Conservation (phyloP, 1,140 invertebrate species). For the Drosophila subpulchrella region DNA sequence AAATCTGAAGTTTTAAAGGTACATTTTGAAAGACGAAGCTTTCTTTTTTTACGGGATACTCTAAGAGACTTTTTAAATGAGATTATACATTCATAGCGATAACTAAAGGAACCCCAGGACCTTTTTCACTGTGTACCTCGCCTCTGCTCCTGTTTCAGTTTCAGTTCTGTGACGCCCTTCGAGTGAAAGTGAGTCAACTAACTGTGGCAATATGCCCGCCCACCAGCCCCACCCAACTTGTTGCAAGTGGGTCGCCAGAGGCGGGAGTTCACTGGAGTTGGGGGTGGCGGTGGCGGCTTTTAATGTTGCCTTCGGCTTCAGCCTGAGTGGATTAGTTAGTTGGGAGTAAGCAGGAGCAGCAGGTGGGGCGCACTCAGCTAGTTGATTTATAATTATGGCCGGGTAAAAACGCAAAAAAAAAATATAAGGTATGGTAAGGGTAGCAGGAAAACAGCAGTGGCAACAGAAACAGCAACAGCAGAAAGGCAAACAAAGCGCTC, state of each 20-base stretch:
- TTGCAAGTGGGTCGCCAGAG: constrained; percentile 71
- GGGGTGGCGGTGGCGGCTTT: constrained; percentile 37
- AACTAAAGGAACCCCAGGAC: too few species aligned
- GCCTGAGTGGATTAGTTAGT: constrained; percentile 75
- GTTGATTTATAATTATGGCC: constrained; percentile 78
- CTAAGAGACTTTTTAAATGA: too few species aligned
- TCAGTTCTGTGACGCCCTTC: constrained; percentile 32
- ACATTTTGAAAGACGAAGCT: too few species aligned
- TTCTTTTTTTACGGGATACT: too few species aligned
- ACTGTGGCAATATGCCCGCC: constrained; percentile 42
- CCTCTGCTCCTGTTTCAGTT: constrained; percentile 29
- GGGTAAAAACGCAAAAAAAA: constrained; percentile 4
- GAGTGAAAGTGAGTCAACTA: constrained; percentile 60
- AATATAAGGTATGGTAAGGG: constrained; percentile 2
- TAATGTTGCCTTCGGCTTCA: constrained; percentile 62
- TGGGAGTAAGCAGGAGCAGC: constrained; percentile 25
- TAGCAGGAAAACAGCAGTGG: constrained; percentile 14
- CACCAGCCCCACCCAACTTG: constrained; percentile 49
- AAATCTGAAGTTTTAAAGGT: too few species aligned
- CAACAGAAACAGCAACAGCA: constrained; percentile 7
- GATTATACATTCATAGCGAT: too few species aligned
- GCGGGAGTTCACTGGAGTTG: constrained; percentile 9
- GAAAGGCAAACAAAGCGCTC: constrained; percentile 15
- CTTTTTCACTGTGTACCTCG: background rate
- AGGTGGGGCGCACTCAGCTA: constrained; percentile 53